phyloP scores from a whole-genome alignment of 2,888 invertebrate genomes.

The Timandra comae region DNA sequence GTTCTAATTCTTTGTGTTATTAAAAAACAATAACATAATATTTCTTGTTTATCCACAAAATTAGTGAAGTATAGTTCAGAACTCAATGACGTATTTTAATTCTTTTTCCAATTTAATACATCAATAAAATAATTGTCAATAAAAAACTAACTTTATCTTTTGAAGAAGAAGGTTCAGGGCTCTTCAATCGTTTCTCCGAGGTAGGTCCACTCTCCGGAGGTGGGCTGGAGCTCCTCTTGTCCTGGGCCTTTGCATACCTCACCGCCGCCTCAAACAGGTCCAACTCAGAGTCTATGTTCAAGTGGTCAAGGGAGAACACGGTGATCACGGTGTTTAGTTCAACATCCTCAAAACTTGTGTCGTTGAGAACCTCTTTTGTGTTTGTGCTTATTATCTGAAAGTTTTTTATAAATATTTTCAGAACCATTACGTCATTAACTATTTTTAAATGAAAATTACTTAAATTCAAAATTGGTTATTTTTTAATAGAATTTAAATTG shows the following conservation, averaged over 20 bases:
- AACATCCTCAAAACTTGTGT: constrained; percentile 86
- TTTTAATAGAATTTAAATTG: too few relatives aligned
- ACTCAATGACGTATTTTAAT: too few relatives aligned
- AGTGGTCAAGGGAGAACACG: constrained; percentile 83
- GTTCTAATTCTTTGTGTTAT: too few relatives aligned
- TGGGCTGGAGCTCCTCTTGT: constrained; percentile 50
- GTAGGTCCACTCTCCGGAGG: constrained; percentile 39
- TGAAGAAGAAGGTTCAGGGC: constrained; percentile 58
- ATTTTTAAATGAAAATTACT: too few relatives aligned
- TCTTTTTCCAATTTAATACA: too few relatives aligned
- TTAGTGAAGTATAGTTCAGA: too few relatives aligned
- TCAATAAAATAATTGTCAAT: too few relatives aligned
- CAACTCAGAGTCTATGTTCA: constrained; percentile 85
- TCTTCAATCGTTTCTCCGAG: constrained; percentile 41
- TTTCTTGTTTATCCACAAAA: too few relatives aligned
- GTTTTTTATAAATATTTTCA: too few relatives aligned
- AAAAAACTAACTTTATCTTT: constrained; percentile 34
- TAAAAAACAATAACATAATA: too few relatives aligned
- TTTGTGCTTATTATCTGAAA: constrained; percentile 86
- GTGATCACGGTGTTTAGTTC: constrained; percentile 85
- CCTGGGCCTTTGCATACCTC: constrained; percentile 65
- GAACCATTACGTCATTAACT: too few relatives aligned
- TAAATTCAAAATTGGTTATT: too few relatives aligned
- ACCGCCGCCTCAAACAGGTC: constrained; percentile 85
- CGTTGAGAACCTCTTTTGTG: constrained; percentile 84